These are phyloP conservation scores for Petrocephalus sullivani DNA, from an alignment of 2,797 vertebrate genomes.

Conservation along the genomic window DNA sequence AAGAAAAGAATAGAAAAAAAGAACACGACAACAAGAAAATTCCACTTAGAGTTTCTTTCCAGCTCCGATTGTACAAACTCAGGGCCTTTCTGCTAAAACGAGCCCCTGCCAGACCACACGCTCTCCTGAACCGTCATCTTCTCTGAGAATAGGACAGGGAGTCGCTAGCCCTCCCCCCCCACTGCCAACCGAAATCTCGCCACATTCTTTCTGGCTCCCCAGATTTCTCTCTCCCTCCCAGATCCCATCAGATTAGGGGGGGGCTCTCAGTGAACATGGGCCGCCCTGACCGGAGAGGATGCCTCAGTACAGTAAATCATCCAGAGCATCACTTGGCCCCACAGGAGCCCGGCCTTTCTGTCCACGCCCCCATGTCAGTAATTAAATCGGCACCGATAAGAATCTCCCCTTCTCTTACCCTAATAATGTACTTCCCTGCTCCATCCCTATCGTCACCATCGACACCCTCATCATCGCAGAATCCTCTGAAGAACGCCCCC, in stretches of 20 bases:
- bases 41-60: background rate
- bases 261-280: background rate
- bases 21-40: background rate
- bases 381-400: slow-evolving; percentile 33
- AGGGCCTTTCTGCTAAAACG: background rate
- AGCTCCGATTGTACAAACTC: background rate
- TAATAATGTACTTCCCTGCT: slow-evolving; percentile 24
- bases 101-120: background rate
- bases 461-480: slow-evolving; percentile 22
- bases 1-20: background rate
- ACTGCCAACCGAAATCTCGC: background rate
- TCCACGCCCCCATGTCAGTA: slow-evolving; percentile 23
- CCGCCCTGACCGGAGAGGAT: background rate
- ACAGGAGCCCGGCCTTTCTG: slow-evolving; percentile 1
- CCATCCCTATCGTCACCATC: background rate
- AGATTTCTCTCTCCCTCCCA: background rate
- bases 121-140: background rate
- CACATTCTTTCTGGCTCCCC: background rate
- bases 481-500: background rate
- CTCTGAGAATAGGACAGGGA: background rate
- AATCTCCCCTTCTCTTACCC: slow-evolving; percentile 12
- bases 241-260: background rate
- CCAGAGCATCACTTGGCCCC: background rate
- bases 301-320: background rate
- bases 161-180: too few species aligned